A percentile compares a stretch with the other conserved stretches of the same genome.
phyloP scores from a whole-genome alignment of 2,888 invertebrate genomes.

The Drosophila anomalata region DNA sequence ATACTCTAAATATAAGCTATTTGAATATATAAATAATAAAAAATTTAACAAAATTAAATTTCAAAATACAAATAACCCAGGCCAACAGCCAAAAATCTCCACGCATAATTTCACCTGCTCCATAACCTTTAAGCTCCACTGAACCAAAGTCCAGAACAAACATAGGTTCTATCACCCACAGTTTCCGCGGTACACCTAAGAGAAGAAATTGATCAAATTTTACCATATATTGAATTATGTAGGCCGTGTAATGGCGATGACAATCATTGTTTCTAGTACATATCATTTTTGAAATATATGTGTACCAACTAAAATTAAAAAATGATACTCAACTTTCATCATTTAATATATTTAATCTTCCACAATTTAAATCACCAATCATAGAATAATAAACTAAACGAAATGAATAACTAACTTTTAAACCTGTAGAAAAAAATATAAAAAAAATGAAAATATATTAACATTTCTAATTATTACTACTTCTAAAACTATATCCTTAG shows the following conservation, averaged over 20 bases:
- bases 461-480: slow-evolving; percentile 85
- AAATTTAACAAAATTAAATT: slow-evolving; percentile 70
- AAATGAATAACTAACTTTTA: slow-evolving; percentile 86
- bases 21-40: slow-evolving; percentile 75
- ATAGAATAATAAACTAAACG: slow-evolving; percentile 86
- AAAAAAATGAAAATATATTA: slow-evolving; percentile 85
- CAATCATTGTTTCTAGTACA: too few species aligned
- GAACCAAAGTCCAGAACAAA: too few species aligned
- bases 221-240: too few species aligned
- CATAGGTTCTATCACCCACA: too few species aligned
- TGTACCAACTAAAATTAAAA: too few species aligned
- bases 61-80: slow-evolving; percentile 84
- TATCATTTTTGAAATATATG: slow-evolving; percentile 86
- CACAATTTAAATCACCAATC: slow-evolving; percentile 85
- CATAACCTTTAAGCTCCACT: too few species aligned
- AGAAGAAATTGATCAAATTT: too few species aligned
- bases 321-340: slow-evolving; percentile 84
- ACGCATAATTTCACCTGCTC: too few species aligned
- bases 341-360: slow-evolving; percentile 84
- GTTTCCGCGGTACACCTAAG: too few species aligned
- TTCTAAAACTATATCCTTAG: slow-evolving; percentile 87
- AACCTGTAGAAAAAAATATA: slow-evolving; percentile 85
- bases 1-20: slow-evolving; percentile 82
- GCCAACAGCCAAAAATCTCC: too few species aligned
- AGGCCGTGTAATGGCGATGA: too few species aligned